Evolutionary conservation across 1,140 invertebrate genomes (phyloP).

Genomic region (Drosophila mauritiana): DNA sequence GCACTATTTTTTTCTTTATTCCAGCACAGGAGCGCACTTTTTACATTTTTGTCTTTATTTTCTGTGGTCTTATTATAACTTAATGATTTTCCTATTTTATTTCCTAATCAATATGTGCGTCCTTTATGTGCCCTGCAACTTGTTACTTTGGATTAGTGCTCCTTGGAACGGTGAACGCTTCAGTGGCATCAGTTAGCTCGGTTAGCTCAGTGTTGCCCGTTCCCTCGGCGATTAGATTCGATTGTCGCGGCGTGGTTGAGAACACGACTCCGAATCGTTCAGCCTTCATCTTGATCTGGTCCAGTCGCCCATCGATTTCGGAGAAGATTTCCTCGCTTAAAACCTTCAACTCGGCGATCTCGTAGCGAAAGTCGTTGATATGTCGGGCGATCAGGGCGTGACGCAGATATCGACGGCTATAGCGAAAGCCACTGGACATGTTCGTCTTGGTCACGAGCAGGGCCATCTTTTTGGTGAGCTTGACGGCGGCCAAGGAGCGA

Average conservation of each 20-base stretch:
- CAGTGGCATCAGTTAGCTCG: too few relatives aligned
- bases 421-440: background rate
- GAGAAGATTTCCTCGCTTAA: constrained; percentile 13
- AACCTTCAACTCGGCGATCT: constrained; percentile 24
- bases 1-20: background rate
- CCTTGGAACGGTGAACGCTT: background rate
- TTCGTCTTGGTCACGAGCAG: constrained; percentile 15
- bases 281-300: constrained; percentile 2
- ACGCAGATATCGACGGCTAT: background rate
- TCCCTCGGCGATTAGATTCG: background rate
- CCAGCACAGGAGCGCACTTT: constrained; percentile 10
- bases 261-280: background rate
- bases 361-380: constrained; percentile 22
- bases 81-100: background rate
- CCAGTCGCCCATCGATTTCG: constrained; percentile 26
- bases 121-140: too few relatives aligned
- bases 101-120: background rate
- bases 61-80: too few relatives aligned
- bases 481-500: background rate
- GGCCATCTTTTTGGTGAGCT: constrained; percentile 35
- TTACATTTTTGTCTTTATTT: too few relatives aligned
- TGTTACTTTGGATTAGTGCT: background rate
- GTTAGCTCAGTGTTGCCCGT: too few relatives aligned
- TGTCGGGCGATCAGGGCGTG: constrained; percentile 8
- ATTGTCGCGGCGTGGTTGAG: background rate